Conservation (phyloP, 2,888 invertebrate species). For the Pristionchus entomophagus region DNA sequence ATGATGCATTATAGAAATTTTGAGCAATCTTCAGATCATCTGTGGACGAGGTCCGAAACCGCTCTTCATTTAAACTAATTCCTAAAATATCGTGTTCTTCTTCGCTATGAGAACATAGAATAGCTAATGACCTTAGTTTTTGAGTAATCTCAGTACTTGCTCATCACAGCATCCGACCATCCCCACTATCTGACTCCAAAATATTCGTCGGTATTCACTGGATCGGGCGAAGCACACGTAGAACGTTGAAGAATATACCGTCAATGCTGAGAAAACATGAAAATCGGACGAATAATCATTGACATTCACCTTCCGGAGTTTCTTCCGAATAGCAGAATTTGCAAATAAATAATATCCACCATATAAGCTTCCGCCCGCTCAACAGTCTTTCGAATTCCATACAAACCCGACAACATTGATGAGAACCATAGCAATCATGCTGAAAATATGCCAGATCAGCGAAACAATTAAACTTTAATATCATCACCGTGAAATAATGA, state of each 20-base stretch:
- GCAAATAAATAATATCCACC: too few species aligned
- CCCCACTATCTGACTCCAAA: background rate
- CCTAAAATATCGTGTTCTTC: too few species aligned
- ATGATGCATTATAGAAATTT: background rate
- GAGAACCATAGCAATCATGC: background rate
- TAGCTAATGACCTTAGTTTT: too few species aligned
- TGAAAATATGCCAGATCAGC: background rate
- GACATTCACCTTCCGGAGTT: background rate
- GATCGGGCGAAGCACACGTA: slow-evolving; percentile 9
- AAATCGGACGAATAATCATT: background rate
- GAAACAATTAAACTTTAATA: background rate
- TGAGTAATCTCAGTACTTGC: too few species aligned
- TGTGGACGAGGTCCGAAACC: background rate
- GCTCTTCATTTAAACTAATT: background rate
- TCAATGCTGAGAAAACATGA: background rate
- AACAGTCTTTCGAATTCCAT: background rate
- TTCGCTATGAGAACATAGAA: too few species aligned
- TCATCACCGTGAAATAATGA: background rate
- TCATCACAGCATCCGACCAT: background rate
- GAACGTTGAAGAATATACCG: slow-evolving; percentile 1
- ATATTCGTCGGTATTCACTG: slow-evolving; percentile 35
- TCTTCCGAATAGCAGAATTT: too few species aligned
- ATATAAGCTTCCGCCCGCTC: slow-evolving; percentile 23
- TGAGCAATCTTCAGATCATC: background rate
- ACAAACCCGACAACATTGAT: background rate